A percentile compares a stretch with the other conserved stretches of the same genome.
phyloP scores from a whole-genome alignment of 2,888 invertebrate species.

The Tolmerus cingulatus region DNA sequence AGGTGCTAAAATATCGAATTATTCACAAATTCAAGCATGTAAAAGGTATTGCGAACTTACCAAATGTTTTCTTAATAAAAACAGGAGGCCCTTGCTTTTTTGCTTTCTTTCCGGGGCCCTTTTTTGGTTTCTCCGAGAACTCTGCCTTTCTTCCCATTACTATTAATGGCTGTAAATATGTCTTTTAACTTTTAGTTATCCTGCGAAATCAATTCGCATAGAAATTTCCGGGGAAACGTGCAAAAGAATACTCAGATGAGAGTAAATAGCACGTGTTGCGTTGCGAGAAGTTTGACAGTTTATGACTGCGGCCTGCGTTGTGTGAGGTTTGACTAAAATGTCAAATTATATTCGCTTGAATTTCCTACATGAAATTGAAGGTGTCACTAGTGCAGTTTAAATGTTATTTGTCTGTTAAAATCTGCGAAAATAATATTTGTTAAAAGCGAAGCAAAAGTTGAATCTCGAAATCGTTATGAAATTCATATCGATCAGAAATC shows the following conservation, averaged over 20 bases:
- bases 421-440: background rate
- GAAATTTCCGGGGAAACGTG: background rate
- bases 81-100: constrained; percentile 86
- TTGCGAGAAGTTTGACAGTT: background rate
- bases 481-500: too few relatives aligned
- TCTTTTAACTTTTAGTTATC: background rate
- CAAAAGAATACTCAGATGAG: background rate
- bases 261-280: background rate
- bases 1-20: constrained; percentile 55
- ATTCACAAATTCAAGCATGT: background rate
- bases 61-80: constrained; percentile 58
- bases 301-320: background rate
- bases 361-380: background rate
- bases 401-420: background rate
- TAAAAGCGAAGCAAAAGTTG: too few relatives aligned
- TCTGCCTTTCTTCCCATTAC: constrained; percentile 87
- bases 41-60: constrained; percentile 52
- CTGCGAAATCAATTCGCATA: background rate
- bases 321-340: background rate
- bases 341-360: background rate
- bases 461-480: too few relatives aligned
- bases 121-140: constrained; percentile 77
- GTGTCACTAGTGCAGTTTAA: background rate
- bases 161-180: background rate
- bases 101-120: constrained; percentile 86